Base-by-base conservation (phyloP, 1,140 invertebrate species). In the Sesamia nonagrioides region DNA sequence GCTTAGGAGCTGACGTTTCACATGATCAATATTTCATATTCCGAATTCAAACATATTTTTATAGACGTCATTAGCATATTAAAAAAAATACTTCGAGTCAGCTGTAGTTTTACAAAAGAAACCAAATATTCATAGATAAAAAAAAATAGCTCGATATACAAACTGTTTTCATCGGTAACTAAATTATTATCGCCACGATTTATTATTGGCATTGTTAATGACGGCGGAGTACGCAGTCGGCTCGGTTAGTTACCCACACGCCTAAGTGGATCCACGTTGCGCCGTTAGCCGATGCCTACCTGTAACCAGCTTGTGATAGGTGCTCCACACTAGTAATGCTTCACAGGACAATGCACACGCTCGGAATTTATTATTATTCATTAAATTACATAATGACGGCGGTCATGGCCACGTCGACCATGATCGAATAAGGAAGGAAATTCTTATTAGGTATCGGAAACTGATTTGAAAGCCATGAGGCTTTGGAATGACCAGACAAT, bases 41-140 rank as follows among this genome's bases (percentile, higher is more conserved):
- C 73, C 4, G 50, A 72, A 68, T 82, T 79, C 45, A 27, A 82
- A 82, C 68, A 56, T 48, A 33, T 77, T 77, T 72, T 76, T 77
- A 15, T 50, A 21, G n/a, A 6, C 6, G 42, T 21, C 42, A 69
- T 68, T 48, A 18, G 48, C 42, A 69, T 42, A 42, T 42, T 13
- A 9, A 48, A 33, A 68, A 50, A 8, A 33, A 33, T n/a, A 21
- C 17, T 37, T 13, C 5, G 5, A 15, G 11, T 27, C 21, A 18
- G 37, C 21, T 50, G 66, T 50, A n/a, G 0, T 4, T 6, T 48
- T 27, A 2, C 17, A 48, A 68, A 68, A 45, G 18, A 68, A 40
- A 9, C 15, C 9, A n/a, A 37, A 61, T 33, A 63, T 9, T 3
- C 8, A 37, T 9, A 63, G 5, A 11, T 40, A 17, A 45, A 9